Percentiles rank a stretch among this genome's conserved stretches.
Evolutionary conservation across 2,797 vertebrate genomes (phyloP).

Genomic region (Tympanoctomys barrerae): DNA sequence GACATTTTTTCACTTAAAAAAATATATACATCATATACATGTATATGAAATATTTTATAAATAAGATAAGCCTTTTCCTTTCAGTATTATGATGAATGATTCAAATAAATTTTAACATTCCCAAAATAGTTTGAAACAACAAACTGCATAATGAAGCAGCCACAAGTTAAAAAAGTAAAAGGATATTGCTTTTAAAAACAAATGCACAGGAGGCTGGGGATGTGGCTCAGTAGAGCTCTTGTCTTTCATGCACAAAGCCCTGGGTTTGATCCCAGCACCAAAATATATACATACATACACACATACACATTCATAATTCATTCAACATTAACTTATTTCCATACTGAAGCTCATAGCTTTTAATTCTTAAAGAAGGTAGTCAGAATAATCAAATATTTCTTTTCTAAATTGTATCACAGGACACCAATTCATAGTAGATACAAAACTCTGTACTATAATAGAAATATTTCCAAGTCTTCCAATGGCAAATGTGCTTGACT

Average conservation of each 20-base stretch:
- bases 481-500: background rate
- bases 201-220: background rate
- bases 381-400: constrained; percentile 33
- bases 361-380: constrained; percentile 29
- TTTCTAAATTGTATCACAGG: constrained; percentile 32
- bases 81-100: constrained; percentile 25
- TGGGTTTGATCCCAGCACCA: too few relatives aligned
- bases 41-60: background rate
- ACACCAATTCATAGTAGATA: background rate
- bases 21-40: background rate
- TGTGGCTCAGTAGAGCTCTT: too few relatives aligned
- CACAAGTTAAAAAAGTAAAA: background rate
- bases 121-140: background rate
- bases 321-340: background rate
- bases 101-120: background rate
- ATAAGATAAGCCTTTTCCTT: constrained; percentile 33
- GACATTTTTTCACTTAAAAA: background rate
- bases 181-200: background rate
- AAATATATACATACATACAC: background rate
- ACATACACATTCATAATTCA: background rate
- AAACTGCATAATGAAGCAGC: constrained; percentile 1
- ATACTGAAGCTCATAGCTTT: background rate
- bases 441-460: background rate
- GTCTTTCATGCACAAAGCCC: too few relatives aligned
- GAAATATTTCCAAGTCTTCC: constrained; percentile 32